phyloP scores from a whole-genome alignment of 92 coral and sea anemone species.

The Epizoanthus illoricatus region DNA sequence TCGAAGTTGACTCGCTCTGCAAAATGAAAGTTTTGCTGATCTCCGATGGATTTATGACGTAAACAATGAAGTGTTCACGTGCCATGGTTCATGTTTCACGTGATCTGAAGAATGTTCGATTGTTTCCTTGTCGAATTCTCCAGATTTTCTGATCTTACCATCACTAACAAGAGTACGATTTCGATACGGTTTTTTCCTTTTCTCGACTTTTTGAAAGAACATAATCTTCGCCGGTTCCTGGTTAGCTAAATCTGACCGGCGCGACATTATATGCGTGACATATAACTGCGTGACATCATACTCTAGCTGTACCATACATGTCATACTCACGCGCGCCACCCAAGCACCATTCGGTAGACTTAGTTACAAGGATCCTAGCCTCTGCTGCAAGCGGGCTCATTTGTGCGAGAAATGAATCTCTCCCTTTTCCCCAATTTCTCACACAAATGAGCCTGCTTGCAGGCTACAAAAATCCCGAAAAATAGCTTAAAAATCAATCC shows the following conservation, averaged over 20 bases:
- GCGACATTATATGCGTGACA: neutral
- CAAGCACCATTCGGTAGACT: no score
- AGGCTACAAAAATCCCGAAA: no score
- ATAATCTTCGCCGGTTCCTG: neutral
- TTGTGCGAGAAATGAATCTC: no score
- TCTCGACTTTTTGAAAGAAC: neutral
- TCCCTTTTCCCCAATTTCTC: no score
- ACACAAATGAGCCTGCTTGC: no score
- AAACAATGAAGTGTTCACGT: conserved; percentile 3
- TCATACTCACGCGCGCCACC: no score
- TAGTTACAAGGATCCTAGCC: no score
- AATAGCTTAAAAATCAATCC: no score
- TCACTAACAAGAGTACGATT: neutral
- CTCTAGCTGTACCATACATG: no score
- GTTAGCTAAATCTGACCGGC: neutral
- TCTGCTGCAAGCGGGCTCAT: no score
- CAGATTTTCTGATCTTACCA: neutral
- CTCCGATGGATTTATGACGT: no score
- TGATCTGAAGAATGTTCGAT: neutral
- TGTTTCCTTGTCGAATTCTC: neutral
- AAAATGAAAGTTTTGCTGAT: neutral
- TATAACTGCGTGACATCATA: no score
- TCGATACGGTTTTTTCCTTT: neutral
- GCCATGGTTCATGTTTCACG: conserved; percentile 2
- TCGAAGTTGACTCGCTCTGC: neutral